These are phyloP conservation scores for Clarias batrachus DNA, from an alignment of 2,113 vertebrate species.

Conservation along the genomic window DNA sequence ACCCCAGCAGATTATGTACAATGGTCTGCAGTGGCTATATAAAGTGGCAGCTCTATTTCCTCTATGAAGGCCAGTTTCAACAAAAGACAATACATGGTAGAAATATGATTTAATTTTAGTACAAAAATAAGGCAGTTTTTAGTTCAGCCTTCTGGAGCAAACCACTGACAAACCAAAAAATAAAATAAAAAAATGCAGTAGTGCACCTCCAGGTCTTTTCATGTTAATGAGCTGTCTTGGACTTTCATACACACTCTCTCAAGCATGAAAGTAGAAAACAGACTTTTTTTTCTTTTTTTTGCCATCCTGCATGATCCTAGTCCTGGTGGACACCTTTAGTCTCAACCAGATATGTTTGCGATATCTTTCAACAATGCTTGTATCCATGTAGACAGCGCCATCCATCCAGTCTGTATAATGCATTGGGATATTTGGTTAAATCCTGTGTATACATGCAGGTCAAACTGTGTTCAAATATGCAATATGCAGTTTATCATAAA, in stretches of 20 bases:
- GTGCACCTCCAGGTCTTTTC: not conserved
- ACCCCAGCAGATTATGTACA: no score
- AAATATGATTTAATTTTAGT: not conserved
- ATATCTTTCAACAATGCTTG: no score
- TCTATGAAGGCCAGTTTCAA: not conserved
- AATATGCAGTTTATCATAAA: slow-evolving; percentile 3
- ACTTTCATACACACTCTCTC: not conserved
- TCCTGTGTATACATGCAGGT: not conserved
- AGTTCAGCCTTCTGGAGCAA: not conserved
- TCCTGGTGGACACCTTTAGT: not conserved
- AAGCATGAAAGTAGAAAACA: not conserved
- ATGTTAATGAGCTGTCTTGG: not conserved
- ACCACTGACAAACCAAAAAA: not conserved
- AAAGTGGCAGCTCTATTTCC: not conserved
- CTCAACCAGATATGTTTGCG: not conserved
- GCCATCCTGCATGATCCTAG: not conserved
- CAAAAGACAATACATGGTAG: not conserved
- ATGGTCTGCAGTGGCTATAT: not conserved
- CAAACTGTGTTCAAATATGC: not conserved
- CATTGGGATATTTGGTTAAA: not conserved
- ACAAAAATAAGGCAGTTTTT: not conserved
- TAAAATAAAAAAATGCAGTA: not conserved
- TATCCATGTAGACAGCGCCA: not conserved
- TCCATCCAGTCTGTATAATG: not conserved
- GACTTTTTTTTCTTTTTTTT: not conserved